Base-by-base conservation (phyloP, 2,888 invertebrate species). In the Orthosia incerta region DNA sequence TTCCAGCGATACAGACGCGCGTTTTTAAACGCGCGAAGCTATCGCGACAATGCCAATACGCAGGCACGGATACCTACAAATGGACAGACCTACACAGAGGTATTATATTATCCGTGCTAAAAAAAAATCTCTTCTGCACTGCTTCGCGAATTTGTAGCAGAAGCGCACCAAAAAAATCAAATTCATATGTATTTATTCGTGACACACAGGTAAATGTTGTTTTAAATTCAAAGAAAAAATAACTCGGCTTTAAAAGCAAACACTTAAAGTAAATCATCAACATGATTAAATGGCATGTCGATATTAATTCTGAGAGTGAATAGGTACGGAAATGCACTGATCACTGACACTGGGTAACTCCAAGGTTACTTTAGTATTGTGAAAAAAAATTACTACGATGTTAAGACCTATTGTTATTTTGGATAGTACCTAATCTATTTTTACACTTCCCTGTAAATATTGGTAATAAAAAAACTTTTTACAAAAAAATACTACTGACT, bases 311-410 rank as follows among this genome's bases (percentile, higher is more conserved):
- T 20, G 45, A 53, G 51, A 76, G 53, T 16, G 46, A 63, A 59
- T 63, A 64, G 26, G 55, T 45, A 3, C 80, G 80, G 80, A 80
- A 80, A 79, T 83, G 75, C 80, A 60, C 39, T 39, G 39, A 39
- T 9, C 9, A 39, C 39, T 39, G 39, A 39, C 39, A 39, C 50
- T 60, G 59, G 55, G 50, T 61, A 65, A 74, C n/a, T 62, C 2
- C 80, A 80, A 80, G 80, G 80, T 50, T 53, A 67, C 15, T n/a
- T 31, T 13, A n/a, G 26, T 56, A 72, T 71, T 67, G 62, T 79
- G 51, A 82, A 78, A 79, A 82, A 82, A 62, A 55, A 50, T 59
- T 20, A 75, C 64, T 51, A 61, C 26, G 39, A 7, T 31, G 48
- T 63, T 39, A 57, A 13, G 3, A 48, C n/a, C 73, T 57, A 80